Conservation (phyloP, 2,113 vertebrate genomes). For the Macquaria australasica region DNA sequence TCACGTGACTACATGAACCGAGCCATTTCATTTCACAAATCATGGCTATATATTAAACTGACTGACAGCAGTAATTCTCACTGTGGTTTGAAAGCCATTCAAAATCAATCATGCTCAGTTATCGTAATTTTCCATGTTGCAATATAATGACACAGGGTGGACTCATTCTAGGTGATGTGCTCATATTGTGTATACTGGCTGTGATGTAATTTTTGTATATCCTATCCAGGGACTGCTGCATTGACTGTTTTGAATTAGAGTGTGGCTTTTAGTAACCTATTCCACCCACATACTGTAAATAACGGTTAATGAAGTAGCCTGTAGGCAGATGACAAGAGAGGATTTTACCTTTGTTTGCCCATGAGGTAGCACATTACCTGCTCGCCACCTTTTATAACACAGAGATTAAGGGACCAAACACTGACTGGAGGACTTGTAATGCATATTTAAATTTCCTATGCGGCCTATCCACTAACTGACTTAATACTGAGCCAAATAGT, state of each 20-base stretch:
- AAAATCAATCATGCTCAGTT: conserved; percentile 49
- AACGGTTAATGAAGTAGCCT: conserved; percentile 57
- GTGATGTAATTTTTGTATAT: conserved; percentile 23
- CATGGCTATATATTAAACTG: conserved; percentile 35
- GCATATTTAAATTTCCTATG: conserved; percentile 54
- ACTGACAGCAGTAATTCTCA: conserved; percentile 60
- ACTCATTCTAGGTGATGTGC: conserved; percentile 44
- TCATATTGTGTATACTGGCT: conserved; percentile 15
- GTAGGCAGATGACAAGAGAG: conserved; percentile 52
- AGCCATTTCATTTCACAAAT: conserved; percentile 48
- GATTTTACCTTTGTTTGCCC: conserved; percentile 54
- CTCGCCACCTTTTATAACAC: conserved; percentile 39
- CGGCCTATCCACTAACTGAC: conserved; percentile 36
- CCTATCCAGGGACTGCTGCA: conserved; percentile 11
- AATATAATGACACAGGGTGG: conserved; percentile 53
- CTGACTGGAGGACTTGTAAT: conserved; percentile 42
- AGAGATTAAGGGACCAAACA: conserved; percentile 49
- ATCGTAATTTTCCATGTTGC: conserved; percentile 41
- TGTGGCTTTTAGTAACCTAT: conserved; percentile 42
- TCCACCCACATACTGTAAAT: conserved; percentile 52
- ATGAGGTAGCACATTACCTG: conserved; percentile 50
- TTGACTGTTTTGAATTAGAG: conserved; percentile 40
- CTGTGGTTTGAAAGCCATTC: conserved; percentile 57
- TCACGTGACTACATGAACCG: conserved; percentile 26
- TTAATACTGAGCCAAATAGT: conserved; percentile 61